Percentiles rank a stretch among this genome's conserved stretches.
Evolutionary conservation across 2,888 invertebrate species (phyloP).

Genomic region (Erannis defoliaria): DNA sequence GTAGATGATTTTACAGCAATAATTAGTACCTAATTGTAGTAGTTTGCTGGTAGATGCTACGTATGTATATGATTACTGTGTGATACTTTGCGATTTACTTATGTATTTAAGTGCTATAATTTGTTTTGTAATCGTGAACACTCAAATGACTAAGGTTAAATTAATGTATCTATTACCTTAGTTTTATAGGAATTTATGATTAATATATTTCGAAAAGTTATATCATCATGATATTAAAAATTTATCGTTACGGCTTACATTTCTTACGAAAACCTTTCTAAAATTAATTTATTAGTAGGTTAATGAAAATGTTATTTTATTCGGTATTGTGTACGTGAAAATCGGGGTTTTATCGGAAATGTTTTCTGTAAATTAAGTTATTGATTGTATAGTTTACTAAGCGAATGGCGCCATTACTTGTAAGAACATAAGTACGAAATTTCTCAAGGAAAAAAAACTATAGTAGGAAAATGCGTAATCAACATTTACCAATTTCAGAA

Average conservation of each 20-base stretch:
- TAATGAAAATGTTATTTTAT: constrained; percentile 63
- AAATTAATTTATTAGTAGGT: constrained; percentile 76
- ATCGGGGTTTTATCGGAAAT: constrained; percentile 64
- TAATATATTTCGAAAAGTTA: constrained; percentile 67
- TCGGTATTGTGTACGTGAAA: constrained; percentile 64
- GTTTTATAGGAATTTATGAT: constrained; percentile 58
- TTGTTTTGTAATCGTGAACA: constrained; percentile 59
- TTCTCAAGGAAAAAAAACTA: neutral
- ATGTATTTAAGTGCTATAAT: constrained; percentile 39
- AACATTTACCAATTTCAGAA: no score
- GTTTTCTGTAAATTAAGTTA: constrained; percentile 57
- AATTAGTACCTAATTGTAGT: constrained; percentile 83
- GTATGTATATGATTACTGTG: constrained; percentile 69
- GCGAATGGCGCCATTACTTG: constrained; percentile 49
- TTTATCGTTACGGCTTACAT: constrained; percentile 76
- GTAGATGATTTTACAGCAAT: constrained; percentile 83
- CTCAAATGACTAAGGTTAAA: constrained; percentile 43
- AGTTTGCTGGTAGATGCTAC: constrained; percentile 82
- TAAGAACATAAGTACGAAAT: neutral
- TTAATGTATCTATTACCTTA: constrained; percentile 26
- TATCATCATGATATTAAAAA: constrained; percentile 81
- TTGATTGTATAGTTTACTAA: constrained; percentile 56
- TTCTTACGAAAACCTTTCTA: constrained; percentile 56
- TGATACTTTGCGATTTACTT: constrained; percentile 79
- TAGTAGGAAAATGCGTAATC: no score